phyloP scores from a whole-genome alignment of 1,140 invertebrate genomes.

The Cephus cinctus region DNA sequence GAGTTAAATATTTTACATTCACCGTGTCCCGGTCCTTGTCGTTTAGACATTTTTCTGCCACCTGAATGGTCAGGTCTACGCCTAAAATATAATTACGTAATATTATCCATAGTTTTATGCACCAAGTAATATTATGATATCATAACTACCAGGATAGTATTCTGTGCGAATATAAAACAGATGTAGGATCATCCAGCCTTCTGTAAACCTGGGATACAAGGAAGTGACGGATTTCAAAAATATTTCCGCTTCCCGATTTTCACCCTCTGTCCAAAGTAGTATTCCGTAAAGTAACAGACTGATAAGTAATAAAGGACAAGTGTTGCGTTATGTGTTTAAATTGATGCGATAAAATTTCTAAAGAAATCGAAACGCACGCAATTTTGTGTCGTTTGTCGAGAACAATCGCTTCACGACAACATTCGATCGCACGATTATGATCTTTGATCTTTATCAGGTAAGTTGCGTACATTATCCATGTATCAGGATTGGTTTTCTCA shows the following conservation, averaged over 20 bases:
- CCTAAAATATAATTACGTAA: slow-evolving; percentile 18
- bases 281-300: slow-evolving; percentile 30
- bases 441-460: slow-evolving; percentile 24
- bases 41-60: slow-evolving; percentile 30
- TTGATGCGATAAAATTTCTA: neutral
- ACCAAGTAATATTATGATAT: too few species aligned
- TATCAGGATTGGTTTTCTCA: slow-evolving; percentile 19
- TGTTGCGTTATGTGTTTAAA: neutral
- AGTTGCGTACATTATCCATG: slow-evolving; percentile 30
- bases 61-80: slow-evolving; percentile 23
- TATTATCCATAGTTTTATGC: neutral
- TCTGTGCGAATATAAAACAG: slow-evolving; percentile 31
- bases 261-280: slow-evolving; percentile 19
- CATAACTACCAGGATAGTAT: slow-evolving; percentile 34
- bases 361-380: slow-evolving; percentile 18
- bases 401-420: slow-evolving; percentile 28
- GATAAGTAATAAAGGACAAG: neutral
- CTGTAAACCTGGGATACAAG: slow-evolving; percentile 30
- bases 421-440: slow-evolving; percentile 24
- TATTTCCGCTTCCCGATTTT: slow-evolving; percentile 26
- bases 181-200: slow-evolving; percentile 33
- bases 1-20: neutral
- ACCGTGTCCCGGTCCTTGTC: slow-evolving; percentile 15
- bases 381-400: slow-evolving; percentile 25
- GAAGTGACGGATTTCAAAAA: slow-evolving; percentile 26